Evolutionary conservation across 2,888 invertebrate genomes (phyloP).

Genomic region (Periphyllus acericola): DNA sequence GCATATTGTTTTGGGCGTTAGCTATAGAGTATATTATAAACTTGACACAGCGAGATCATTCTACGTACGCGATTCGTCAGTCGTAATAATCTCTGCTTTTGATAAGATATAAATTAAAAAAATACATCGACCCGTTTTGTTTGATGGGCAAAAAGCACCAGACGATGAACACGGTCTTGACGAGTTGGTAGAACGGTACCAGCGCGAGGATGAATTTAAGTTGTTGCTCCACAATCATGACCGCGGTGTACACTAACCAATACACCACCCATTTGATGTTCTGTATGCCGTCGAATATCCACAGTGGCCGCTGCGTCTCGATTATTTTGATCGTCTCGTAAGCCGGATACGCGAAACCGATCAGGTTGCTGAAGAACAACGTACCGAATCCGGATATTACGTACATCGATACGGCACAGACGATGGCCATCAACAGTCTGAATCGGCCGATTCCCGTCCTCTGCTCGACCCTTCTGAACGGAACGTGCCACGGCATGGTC

Average conservation of each 20-base stretch:
- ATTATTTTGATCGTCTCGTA: background rate
- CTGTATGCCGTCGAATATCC: background rate
- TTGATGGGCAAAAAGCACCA: conserved; percentile 11
- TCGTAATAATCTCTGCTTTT: no score
- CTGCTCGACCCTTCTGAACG: background rate
- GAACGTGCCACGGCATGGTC: background rate
- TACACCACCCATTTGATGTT: background rate
- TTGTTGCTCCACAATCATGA: background rate
- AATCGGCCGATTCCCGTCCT: background rate
- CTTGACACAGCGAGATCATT: no score
- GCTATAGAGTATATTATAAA: no score
- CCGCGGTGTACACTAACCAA: background rate
- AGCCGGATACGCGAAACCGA: background rate
- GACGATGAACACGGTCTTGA: background rate
- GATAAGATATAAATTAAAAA: no score
- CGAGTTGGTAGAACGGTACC: background rate
- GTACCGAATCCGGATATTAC: background rate
- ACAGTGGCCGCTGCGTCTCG: no score
- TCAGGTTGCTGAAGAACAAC: background rate
- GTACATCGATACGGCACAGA: background rate
- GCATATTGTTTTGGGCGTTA: no score
- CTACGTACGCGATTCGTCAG: no score
- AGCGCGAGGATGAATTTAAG: background rate
- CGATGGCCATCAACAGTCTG: background rate
- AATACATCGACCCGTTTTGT: background rate